phyloP scores from a whole-genome alignment of 1,140 invertebrate species.

The Ditylenchus dipsaci region DNA sequence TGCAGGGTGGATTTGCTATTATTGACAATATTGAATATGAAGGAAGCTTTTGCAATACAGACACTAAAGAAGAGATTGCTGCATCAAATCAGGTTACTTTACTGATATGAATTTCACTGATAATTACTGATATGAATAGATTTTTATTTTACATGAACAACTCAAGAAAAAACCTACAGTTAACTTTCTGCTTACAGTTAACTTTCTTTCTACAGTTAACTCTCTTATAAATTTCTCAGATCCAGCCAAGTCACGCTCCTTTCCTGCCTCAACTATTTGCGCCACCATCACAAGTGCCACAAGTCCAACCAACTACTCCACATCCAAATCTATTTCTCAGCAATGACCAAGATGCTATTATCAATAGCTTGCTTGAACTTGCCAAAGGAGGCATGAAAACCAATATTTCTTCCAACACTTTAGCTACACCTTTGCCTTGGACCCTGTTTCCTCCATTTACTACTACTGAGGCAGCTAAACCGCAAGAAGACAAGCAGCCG shows the following conservation, averaged over 20 bases:
- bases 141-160: no score
- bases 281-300: neutral
- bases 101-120: no score
- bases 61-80: neutral
- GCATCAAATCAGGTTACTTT: neutral
- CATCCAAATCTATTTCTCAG: neutral
- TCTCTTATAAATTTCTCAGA: no score
- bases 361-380: neutral
- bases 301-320: neutral
- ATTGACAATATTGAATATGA: conserved; percentile 54
- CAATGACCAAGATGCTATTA: neutral
- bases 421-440: neutral
- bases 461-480: neutral
- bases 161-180: no score
- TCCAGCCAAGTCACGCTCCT: neutral
- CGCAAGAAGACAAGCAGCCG: neutral
- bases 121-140: no score
- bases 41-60: conserved; percentile 46
- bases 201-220: no score
- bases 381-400: no score
- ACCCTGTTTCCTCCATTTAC: neutral
- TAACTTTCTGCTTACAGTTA: no score
- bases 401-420: neutral
- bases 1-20: conserved; percentile 56
- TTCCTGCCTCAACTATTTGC: neutral